A percentile compares a stretch with the other conserved stretches of the same genome.
Conservation (phyloP, 2,113 vertebrate genomes). For the Vimba vimba region DNA sequence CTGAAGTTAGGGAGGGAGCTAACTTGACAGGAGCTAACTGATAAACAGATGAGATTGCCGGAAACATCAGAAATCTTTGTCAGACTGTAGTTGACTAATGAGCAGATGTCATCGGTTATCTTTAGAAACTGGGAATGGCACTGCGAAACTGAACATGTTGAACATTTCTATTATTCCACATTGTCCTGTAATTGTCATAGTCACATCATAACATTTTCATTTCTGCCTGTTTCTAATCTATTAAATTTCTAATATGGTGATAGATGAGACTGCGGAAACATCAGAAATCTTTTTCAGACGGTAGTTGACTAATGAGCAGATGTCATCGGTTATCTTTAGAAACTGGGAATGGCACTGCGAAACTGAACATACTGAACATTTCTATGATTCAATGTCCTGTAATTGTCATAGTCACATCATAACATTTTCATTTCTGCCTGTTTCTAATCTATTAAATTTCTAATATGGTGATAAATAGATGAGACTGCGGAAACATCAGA, state of each 20-base stretch:
- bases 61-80: background rate
- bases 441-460: background rate
- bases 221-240: background rate
- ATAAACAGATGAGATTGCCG: no score
- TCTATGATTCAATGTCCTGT: background rate
- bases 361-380: background rate
- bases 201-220: background rate
- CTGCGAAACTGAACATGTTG: no score
- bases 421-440: background rate
- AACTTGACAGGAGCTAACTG: no score
- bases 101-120: background rate
- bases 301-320: fast-evolving
- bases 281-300: background rate
- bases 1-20: background rate
- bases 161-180: background rate
- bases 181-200: background rate
- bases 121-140: background rate
- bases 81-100: background rate
- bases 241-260: background rate
- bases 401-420: background rate
- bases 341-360: background rate
- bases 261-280: background rate
- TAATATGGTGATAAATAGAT: no score
- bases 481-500: no score
- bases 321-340: background rate